Base-by-base conservation (phyloP, 92 coral and sea anemone species). In the Virgularia gustaviana region DNA sequence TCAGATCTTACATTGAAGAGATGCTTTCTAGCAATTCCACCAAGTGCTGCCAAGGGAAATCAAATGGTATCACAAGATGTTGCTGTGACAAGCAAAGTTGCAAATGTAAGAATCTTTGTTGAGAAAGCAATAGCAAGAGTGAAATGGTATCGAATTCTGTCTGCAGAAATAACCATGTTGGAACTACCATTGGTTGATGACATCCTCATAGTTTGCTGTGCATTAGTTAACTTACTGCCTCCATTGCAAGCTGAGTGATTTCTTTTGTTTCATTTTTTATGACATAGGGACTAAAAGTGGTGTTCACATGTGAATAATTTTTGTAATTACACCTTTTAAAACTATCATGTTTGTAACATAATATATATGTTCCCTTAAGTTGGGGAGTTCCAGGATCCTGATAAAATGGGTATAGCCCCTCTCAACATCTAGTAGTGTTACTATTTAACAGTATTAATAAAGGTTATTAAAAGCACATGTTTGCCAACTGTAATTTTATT, bases 31-130 rank as follows among this genome's bases (percentile, higher is more conserved):
- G 53, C 73, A 43, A 66, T 66, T 24, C 73, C 73, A 34, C 73
- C 73, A 39, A 66, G 73, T 66, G 73, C 73, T 39, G 57, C 65
- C 36, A 59, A 59, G 30, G 65, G 65, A 16, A 59, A 59, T 33
- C 65, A 59, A 32, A 59, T 59, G 65, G 36, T 59, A 11, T 59
- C 65, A 59, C 41, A 59, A 32, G 65, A 59, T 9, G 65, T 59
- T 13, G 65, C 65, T 30, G 9, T 59, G 32, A 59, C 65, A 59
- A 59, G 65, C 42, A 18, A 22, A 43, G 71, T 65, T 36, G 81
- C 81, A 7, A 76, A 76, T 76, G 81, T 76, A 18, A 39, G 67
- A 6, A 67, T 77, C 12, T 77, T 65, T 18, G 82, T 77, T 66
- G 73, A 49, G 22, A 66, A 49, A 30, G 73, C 55, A 1, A 66